Conservation (phyloP, 2,797 vertebrate species). For the Iguana delicatissima region DNA sequence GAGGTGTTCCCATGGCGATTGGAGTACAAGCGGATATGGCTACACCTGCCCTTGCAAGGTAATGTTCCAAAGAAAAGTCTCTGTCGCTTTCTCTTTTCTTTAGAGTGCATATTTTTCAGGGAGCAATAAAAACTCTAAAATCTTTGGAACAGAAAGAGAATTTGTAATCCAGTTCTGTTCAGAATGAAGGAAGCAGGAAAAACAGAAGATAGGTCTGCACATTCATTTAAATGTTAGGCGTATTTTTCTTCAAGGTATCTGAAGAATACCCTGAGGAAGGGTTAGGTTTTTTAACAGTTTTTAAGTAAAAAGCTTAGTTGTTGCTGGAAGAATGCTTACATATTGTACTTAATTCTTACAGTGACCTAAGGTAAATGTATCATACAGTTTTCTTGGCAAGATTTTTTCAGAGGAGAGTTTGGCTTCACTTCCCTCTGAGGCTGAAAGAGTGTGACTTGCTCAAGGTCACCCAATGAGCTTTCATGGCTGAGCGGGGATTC, state of each 20-base stretch:
- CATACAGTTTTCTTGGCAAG: no score
- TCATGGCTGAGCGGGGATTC: no score
- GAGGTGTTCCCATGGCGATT: constrained; percentile 89
- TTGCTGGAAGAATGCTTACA: not conserved
- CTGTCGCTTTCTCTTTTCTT: not conserved
- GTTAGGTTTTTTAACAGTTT: not conserved
- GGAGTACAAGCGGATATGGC: constrained; percentile 90
- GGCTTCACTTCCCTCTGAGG: no score
- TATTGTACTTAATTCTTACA: not conserved
- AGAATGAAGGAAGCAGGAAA: not conserved
- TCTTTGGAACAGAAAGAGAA: not conserved
- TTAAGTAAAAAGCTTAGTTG: not conserved
- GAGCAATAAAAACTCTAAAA: not conserved
- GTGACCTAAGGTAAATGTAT: no score
- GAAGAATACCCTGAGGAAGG: no score
- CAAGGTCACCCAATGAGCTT: no score
- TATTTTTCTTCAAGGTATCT: not conserved
- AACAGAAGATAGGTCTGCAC: not conserved
- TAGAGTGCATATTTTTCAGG: not conserved
- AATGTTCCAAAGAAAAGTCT: constrained; percentile 40
- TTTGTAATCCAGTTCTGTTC: not conserved
- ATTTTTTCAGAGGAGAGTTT: no score
- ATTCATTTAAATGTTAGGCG: not conserved
- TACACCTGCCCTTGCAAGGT: constrained; percentile 91
- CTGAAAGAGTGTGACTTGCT: no score